Percentiles rank a stretch among this genome's conserved stretches.
Conservation (phyloP, 2,113 vertebrate species). For the Amphiprion ocellaris region DNA sequence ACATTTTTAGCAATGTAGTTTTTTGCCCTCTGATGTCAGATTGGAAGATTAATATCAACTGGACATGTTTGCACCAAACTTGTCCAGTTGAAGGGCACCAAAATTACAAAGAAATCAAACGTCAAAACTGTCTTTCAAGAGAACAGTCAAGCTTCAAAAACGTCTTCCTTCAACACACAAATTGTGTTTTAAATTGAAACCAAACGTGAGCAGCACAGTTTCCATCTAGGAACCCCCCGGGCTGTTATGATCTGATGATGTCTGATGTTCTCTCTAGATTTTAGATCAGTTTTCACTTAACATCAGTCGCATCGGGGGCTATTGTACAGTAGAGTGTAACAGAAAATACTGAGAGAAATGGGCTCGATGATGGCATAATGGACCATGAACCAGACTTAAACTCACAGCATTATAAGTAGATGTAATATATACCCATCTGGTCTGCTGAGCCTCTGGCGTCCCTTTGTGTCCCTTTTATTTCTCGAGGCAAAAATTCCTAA, state of each 20-base stretch:
- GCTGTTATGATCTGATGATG: constrained; percentile 8
- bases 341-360: constrained; percentile 29
- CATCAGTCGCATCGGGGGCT: constrained; percentile 24
- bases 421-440: constrained; percentile 11
- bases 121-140: background rate
- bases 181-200: constrained; percentile 24
- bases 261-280: constrained; percentile 38
- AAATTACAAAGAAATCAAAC: background rate
- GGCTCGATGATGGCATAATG: constrained; percentile 41
- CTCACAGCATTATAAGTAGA: constrained; percentile 26
- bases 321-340: background rate
- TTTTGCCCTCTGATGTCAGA: constrained; percentile 20
- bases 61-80: background rate
- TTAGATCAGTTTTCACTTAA: constrained; percentile 36
- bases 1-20: background rate
- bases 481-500: constrained; percentile 46
- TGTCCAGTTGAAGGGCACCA: background rate
- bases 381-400: constrained; percentile 37
- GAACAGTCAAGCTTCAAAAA: background rate
- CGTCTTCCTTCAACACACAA: background rate
- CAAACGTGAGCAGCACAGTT: constrained; percentile 12
- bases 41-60: constrained; percentile 18
- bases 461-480: constrained; percentile 5
- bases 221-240: constrained; percentile 1
- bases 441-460: constrained; percentile 29